phyloP scores from a whole-genome alignment of 2,113 vertebrate genomes.

The Catharus bicknelli region DNA sequence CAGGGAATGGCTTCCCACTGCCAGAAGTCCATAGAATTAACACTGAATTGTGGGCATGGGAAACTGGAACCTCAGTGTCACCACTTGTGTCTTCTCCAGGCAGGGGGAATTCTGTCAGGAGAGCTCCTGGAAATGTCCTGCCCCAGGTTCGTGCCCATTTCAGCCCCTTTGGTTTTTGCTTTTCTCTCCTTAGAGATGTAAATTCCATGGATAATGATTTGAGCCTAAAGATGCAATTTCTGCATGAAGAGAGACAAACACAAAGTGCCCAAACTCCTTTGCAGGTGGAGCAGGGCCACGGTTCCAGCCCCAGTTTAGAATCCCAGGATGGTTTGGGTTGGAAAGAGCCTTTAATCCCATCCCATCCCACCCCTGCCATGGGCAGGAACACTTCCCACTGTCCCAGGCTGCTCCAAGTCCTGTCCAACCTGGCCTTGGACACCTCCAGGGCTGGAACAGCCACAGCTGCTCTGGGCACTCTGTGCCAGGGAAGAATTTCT shows the following conservation, averaged over 20 bases:
- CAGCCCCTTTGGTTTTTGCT: neutral
- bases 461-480: neutral
- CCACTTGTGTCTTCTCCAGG: neutral
- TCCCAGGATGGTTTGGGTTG: neutral
- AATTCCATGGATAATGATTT: neutral
- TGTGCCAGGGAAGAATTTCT: neutral
- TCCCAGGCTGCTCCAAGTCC: neutral
- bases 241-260: neutral
- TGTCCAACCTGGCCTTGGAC: fast-evolving
- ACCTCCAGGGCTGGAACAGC: neutral
- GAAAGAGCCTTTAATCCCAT: neutral
- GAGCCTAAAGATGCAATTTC: neutral
- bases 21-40: neutral
- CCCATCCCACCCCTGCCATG: neutral
- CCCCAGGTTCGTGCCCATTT: neutral
- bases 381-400: fast-evolving
- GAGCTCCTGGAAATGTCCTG: neutral
- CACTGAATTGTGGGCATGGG: fast-evolving
- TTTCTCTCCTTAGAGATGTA: neutral
- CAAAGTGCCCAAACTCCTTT: neutral
- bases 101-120: neutral
- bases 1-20: neutral
- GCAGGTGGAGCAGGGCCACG: neutral
- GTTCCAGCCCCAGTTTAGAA: neutral
- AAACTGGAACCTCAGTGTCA: neutral